Conservation (phyloP, 2,888 invertebrate species). For the Bellardia pandia region DNA sequence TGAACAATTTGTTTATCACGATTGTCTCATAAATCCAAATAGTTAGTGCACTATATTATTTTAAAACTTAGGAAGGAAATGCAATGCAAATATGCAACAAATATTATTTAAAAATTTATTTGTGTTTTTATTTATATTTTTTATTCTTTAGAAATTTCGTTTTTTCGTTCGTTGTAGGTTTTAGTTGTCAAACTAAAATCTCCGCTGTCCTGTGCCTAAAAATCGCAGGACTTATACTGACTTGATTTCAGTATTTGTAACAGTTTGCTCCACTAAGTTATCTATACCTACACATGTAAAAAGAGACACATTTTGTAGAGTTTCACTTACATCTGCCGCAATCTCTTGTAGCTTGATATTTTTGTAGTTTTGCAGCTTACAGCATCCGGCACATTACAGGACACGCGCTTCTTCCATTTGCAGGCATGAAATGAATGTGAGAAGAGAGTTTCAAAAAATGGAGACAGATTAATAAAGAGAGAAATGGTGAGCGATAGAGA, state of each 20-base stretch:
- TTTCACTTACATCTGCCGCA: constrained; percentile 27
- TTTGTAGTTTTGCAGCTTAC: constrained; percentile 66
- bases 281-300: constrained; percentile 34
- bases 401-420: constrained; percentile 38
- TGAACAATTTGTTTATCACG: not conserved
- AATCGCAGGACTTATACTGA: constrained; percentile 81
- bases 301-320: constrained; percentile 49
- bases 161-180: constrained; percentile 18
- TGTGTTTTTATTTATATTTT: not conserved
- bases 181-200: constrained; percentile 66
- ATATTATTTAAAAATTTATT: not conserved
- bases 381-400: constrained; percentile 56
- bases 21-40: not conserved
- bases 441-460: not conserved
- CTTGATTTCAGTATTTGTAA: constrained; percentile 52
- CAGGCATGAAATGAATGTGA: not conserved
- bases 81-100: not conserved
- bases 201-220: constrained; percentile 81
- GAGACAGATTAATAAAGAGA: not conserved
- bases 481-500: constrained; percentile 5
- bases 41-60: not conserved
- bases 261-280: constrained; percentile 45
- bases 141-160: constrained; percentile 12
- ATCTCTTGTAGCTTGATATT: constrained; percentile 34
- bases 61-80: not conserved